Evolutionary conservation across 30 jellyfish, hydroid and myxozoan species (phyloP).

Genomic region (Aurelia coerulea): DNA sequence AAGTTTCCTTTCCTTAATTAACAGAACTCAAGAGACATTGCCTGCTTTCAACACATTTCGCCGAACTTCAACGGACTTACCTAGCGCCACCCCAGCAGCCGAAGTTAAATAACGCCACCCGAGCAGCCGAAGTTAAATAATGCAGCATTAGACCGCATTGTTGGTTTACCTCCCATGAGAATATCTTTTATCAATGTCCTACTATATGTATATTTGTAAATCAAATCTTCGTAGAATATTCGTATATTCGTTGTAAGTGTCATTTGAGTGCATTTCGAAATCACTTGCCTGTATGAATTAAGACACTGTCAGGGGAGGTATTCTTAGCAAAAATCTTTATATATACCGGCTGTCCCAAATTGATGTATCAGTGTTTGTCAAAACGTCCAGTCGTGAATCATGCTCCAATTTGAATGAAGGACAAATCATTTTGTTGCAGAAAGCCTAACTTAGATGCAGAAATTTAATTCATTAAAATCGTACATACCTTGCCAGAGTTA

Average conservation of each 20-base stretch:
- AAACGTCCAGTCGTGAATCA: too few species aligned
- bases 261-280: slow-evolving; percentile 48
- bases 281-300: background rate
- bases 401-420: too few species aligned
- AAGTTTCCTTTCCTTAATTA: background rate
- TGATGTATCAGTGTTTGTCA: too few species aligned
- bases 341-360: background rate
- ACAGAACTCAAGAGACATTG: slow-evolving; percentile 76
- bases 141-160: background rate
- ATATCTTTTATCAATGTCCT: slow-evolving; percentile 48
- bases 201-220: slow-evolving; percentile 66
- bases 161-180: slow-evolving; percentile 1
- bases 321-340: background rate
- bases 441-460: too few species aligned
- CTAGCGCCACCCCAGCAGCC: slow-evolving; percentile 74
- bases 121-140: slow-evolving; percentile 81
- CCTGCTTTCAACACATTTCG: slow-evolving; percentile 90
- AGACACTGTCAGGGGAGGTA: background rate
- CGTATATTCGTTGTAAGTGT: slow-evolving; percentile 13
- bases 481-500: too few species aligned
- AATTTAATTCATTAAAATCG: too few species aligned
- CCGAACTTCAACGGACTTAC: slow-evolving; percentile 70
- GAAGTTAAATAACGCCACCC: slow-evolving; percentile 72
- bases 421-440: too few species aligned
- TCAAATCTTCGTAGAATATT: slow-evolving; percentile 35